Conservation (phyloP, 2,113 vertebrate genomes). For the Motacilla tschutschensis region DNA sequence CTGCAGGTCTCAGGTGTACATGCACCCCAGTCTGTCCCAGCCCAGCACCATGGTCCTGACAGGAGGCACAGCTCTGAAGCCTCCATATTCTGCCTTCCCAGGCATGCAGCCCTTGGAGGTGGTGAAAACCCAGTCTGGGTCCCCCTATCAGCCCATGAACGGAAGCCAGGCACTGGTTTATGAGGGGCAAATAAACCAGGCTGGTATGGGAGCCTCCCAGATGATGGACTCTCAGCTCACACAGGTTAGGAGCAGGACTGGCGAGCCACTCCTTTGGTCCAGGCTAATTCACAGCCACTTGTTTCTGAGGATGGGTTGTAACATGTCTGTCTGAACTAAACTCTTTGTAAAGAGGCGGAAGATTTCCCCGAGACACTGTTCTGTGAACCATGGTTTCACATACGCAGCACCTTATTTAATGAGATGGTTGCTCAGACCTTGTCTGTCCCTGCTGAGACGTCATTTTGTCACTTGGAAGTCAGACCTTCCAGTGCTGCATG, state of each 20-base stretch:
- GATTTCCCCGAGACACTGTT: neutral
- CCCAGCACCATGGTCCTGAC: slow-evolving; percentile 94
- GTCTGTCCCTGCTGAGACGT: neutral
- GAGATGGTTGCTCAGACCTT: neutral
- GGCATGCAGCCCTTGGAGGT: slow-evolving; percentile 95
- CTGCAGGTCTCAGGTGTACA: slow-evolving; percentile 94
- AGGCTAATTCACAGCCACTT: neutral
- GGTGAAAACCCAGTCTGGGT: slow-evolving; percentile 92
- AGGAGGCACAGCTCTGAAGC: slow-evolving; percentile 88
- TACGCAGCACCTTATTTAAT: neutral
- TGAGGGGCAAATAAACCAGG: slow-evolving; percentile 89
- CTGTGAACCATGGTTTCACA: slow-evolving; percentile 6
- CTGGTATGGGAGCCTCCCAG: slow-evolving; percentile 92
- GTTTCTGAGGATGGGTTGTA: neutral
- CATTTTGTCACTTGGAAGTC: neutral
- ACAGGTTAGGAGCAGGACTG: slow-evolving; percentile 79
- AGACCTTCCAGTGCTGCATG: neutral
- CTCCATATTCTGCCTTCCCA: slow-evolving; percentile 91
- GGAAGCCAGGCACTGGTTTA: slow-evolving; percentile 93
- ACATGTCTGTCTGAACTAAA: slow-evolving; percentile 2
- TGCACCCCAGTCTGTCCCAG: slow-evolving; percentile 97
- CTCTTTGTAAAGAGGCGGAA: neutral
- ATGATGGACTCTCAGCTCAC: slow-evolving; percentile 97
- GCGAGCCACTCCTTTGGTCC: neutral
- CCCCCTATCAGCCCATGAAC: slow-evolving; percentile 93